Percentiles rank a stretch among this genome's conserved stretches.
Conservation (phyloP, 2,113 vertebrate genomes). For the Istiophorus platypterus region DNA sequence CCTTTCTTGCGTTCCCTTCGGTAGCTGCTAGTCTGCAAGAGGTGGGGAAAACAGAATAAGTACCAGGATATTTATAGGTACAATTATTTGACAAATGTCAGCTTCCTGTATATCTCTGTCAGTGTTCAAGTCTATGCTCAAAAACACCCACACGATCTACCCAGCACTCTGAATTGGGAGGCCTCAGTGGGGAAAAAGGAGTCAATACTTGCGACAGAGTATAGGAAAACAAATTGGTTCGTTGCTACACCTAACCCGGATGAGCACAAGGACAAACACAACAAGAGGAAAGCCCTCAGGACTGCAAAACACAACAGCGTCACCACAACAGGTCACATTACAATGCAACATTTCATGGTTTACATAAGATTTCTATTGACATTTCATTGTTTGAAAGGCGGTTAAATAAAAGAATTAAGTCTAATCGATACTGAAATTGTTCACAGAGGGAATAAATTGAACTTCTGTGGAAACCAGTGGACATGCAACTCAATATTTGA, state of each 20-base stretch:
- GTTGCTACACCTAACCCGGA: constrained; percentile 13
- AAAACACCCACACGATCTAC: constrained; percentile 13
- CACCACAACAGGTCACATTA: background rate
- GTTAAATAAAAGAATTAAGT: background rate
- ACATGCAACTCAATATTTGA: background rate
- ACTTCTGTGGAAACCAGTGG: background rate
- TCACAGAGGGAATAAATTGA: background rate
- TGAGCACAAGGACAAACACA: constrained; percentile 12
- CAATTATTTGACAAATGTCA: constrained; percentile 18
- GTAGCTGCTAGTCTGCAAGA: constrained; percentile 75
- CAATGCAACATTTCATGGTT: background rate
- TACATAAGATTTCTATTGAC: background rate
- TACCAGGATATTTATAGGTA: constrained; percentile 12
- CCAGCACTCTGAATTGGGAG: background rate
- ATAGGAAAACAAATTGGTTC: constrained; percentile 17
- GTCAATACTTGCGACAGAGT: constrained; percentile 11
- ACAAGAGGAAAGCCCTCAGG: background rate
- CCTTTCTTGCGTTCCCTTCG: constrained; percentile 41
- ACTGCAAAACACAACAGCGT: background rate
- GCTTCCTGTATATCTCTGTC: constrained; percentile 1
- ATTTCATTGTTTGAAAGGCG: background rate
- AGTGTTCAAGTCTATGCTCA: constrained; percentile 26
- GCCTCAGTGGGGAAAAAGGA: constrained; percentile 10
- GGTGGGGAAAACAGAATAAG: constrained; percentile 23
- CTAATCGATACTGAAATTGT: background rate